Conservation (phyloP, 2,113 vertebrate genomes). For the Suricata suricatta region DNA sequence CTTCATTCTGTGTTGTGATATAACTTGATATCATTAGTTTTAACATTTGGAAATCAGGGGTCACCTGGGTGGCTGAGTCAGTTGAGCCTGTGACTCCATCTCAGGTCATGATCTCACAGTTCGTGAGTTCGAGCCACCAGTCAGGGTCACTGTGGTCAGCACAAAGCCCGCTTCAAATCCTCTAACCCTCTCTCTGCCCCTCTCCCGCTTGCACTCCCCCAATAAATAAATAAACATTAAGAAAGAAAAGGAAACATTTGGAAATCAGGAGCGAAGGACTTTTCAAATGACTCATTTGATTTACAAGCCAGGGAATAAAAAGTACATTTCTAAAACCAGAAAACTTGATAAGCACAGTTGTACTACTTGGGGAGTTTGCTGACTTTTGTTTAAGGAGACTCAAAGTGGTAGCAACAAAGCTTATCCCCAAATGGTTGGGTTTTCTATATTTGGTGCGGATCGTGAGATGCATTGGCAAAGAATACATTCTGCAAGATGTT, state of each 20-base stretch:
- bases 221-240: too few relatives aligned
- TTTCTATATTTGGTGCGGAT: not conserved
- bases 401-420: not conserved
- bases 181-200: too few relatives aligned
- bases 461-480: not conserved
- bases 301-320: not conserved
- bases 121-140: too few relatives aligned
- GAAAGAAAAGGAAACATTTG: not conserved
- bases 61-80: too few relatives aligned
- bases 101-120: too few relatives aligned
- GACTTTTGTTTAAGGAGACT: conserved; percentile 20
- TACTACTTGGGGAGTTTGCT: not conserved
- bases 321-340: not conserved
- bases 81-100: too few relatives aligned
- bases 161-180: too few relatives aligned
- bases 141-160: too few relatives aligned
- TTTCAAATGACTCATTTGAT: conserved; percentile 11
- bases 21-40: not conserved
- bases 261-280: not conserved
- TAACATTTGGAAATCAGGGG: conserved; percentile 28
- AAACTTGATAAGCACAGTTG: not conserved
- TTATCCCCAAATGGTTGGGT: not conserved
- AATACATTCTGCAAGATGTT: not conserved
- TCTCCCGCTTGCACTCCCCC: too few relatives aligned
- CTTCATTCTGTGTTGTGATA: not conserved